Conservation (phyloP, 2,113 vertebrate species). For the Corapipo altera region DNA sequence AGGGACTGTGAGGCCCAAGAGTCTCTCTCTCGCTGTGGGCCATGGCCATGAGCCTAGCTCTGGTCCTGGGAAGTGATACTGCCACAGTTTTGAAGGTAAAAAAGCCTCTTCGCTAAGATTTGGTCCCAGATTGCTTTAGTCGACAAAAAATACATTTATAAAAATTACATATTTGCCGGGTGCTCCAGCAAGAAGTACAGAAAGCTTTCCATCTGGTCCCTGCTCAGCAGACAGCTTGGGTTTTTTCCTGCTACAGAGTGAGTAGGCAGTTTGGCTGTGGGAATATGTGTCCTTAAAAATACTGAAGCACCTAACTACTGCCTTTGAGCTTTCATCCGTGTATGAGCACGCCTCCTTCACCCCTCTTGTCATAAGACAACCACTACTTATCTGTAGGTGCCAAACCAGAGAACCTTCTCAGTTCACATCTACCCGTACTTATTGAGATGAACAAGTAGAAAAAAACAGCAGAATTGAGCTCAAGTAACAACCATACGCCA, state of each 20-base stretch:
- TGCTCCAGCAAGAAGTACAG: background rate
- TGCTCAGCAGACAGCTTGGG: background rate
- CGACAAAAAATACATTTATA: background rate
- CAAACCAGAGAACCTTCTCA: background rate
- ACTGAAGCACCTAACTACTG: background rate
- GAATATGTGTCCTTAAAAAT: constrained; percentile 17
- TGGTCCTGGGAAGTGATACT: background rate
- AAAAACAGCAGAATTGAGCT: background rate
- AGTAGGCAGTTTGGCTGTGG: background rate
- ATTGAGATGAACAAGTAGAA: background rate
- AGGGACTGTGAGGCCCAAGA: background rate
- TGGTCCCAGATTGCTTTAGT: background rate
- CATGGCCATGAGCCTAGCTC: background rate
- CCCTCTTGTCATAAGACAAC: background rate
- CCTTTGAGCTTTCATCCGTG: background rate
- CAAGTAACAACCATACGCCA: background rate
- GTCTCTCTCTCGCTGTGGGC: background rate
- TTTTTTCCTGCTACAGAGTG: constrained; percentile 8
- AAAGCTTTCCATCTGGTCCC: constrained; percentile 18
- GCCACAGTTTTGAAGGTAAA: background rate
- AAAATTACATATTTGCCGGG: background rate
- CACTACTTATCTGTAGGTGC: background rate
- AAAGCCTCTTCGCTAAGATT: background rate
- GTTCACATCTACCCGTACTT: background rate
- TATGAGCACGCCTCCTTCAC: background rate